These are phyloP conservation scores for Hypolimnas misippus DNA, from an alignment of 2,888 invertebrate genomes.

Conservation along the genomic window DNA sequence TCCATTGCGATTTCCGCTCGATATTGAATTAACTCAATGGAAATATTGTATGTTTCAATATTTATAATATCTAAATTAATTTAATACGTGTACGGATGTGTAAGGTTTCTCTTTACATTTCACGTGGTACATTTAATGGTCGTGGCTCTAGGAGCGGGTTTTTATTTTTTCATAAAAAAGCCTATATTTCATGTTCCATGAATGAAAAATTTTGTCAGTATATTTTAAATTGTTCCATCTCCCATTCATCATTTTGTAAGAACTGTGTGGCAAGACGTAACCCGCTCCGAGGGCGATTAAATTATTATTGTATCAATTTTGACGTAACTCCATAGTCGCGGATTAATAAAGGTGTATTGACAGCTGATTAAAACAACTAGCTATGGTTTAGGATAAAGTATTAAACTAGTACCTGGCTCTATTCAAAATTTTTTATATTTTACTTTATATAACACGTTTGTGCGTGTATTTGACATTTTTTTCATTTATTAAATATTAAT, in stretches of 20 bases:
- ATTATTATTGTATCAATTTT: conserved; percentile 1
- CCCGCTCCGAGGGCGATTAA: neutral
- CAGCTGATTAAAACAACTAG: conserved; percentile 3
- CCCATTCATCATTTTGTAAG: neutral
- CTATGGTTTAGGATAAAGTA: conserved; percentile 13
- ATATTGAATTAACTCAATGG: neutral
- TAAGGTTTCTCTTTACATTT: neutral
- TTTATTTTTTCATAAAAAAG: neutral
- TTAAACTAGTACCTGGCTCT: conserved; percentile 22
- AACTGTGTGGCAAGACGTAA: neutral
- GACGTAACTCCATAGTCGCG: neutral
- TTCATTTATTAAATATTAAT: conserved; percentile 12
- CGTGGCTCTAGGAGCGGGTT: neutral
- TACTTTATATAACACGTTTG: conserved; percentile 8
- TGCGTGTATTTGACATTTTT: neutral
- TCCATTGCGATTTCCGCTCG: neutral
- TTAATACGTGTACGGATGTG: neutral
- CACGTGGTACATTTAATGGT: neutral
- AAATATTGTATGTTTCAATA: conserved; percentile 14
- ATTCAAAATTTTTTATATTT: conserved; percentile 19
- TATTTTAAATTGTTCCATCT: neutral
- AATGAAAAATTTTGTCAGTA: neutral
- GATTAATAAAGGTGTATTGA: neutral
- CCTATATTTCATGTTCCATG: neutral
- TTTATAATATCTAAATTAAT: conserved; percentile 10